These are phyloP conservation scores for Phaethon lepturus DNA, from an alignment of 2,113 vertebrate genomes.

Conservation along the genomic window DNA sequence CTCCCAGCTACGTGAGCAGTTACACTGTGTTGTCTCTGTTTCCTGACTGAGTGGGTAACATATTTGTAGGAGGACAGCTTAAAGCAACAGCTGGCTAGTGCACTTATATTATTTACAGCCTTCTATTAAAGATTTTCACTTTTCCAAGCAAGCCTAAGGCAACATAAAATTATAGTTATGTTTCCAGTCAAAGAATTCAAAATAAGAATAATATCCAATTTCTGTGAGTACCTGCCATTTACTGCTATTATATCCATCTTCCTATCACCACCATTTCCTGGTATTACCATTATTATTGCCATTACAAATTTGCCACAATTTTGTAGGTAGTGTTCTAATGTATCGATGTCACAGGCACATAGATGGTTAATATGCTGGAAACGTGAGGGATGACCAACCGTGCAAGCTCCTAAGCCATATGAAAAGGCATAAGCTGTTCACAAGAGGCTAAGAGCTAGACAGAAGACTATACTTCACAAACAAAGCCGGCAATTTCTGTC, in stretches of 20 bases:
- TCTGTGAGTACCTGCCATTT: not conserved
- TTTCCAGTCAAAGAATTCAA: slow-evolving; percentile 2
- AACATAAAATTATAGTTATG: not conserved
- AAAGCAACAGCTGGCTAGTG: not conserved
- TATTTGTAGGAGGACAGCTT: not conserved
- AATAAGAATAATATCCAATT: not conserved
- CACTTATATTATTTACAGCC: not conserved
- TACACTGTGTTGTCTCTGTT: not conserved
- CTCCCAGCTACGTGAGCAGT: not conserved
- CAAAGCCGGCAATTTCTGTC: not conserved
- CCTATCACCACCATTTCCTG: not conserved
- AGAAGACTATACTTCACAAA: not conserved
- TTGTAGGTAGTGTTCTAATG: not conserved
- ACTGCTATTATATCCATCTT: not conserved
- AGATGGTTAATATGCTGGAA: not conserved
- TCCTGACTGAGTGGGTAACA: not conserved
- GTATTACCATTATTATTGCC: not conserved
- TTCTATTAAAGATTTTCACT: not conserved
- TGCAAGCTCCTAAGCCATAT: not conserved
- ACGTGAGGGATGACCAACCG: not conserved
- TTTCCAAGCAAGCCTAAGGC: not conserved
- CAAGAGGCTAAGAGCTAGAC: not conserved
- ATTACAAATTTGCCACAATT: not conserved
- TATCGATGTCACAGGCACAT: not conserved
- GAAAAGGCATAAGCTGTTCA: not conserved